Base-by-base conservation (phyloP, 2,113 vertebrate genomes). In the Mandrillus leucophaeus region DNA sequence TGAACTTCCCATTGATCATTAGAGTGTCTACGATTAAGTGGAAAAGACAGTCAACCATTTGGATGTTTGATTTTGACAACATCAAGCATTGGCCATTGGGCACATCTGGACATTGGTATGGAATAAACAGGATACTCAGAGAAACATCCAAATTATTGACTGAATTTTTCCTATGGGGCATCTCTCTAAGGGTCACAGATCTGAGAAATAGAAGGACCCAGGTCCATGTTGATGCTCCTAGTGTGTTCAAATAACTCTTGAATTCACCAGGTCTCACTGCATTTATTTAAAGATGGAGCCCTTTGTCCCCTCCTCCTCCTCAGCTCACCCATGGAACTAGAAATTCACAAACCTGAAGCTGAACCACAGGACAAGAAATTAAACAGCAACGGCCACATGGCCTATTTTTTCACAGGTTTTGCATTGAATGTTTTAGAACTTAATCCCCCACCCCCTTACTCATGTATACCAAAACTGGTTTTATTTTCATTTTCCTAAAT, bases 401-500 rank as follows among this genome's bases (percentile, higher is more conserved):
- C 92, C 97, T 73, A 86, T 95, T 94, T 93, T 83, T 72, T 96
- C 94, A 93, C 88, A 96, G 96, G 92, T 96, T 84, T 95, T 96
- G 91, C 95, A 96, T 96, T 90, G 97, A 82, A 95, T 90, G 93
- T 97, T 94, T 95, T 10, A 43, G 97, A 97, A n/a, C 32, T 23
- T 86, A 55, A 82, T 96, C 91, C 93, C 78, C 90, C 66, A 6
- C 12, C 76, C 73, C 75, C 96, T 32, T 45, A 10, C 90, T 93
- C 88, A 81, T 95, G 90, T 97, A 92, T 88, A 97, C 93, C 66
- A 96, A 98, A 97, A 88, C 97, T 93, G 95, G 97, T 84, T 97
- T 97, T 94, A 97, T 97, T 98, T 98, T 98, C 95, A 92, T 98
- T 97, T 97, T 91, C 93, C 96, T 97, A 97, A 95, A 68, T 98